A percentile compares a stretch with the other conserved stretches of the same genome.
phyloP scores from a whole-genome alignment of 2,888 invertebrate genomes.

The Erebia palarica region DNA sequence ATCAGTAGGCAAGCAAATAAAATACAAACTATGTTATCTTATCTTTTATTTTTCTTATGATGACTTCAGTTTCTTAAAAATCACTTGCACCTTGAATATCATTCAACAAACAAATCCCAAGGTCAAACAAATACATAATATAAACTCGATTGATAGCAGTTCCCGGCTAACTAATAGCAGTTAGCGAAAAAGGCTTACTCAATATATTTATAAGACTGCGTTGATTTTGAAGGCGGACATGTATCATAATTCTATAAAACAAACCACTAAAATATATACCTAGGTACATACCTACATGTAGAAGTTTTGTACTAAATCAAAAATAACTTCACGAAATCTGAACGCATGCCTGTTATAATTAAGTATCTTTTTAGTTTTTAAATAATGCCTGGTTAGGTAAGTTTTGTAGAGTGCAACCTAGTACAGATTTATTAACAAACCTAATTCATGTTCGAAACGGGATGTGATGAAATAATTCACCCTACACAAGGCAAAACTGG shows the following conservation, averaged over 20 bases:
- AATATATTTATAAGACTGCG: not conserved
- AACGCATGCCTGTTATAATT: not conserved
- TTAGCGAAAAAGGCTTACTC: not conserved
- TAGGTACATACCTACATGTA: too few relatives aligned
- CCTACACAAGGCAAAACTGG: slow-evolving; percentile 12
- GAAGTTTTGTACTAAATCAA: not conserved
- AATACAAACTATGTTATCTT: too few relatives aligned
- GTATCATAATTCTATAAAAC: too few relatives aligned
- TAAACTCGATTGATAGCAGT: not conserved
- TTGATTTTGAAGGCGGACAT: not conserved
- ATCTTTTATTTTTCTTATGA: not conserved
- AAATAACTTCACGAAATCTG: not conserved
- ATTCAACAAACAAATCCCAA: slow-evolving; percentile 1
- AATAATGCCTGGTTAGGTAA: too few relatives aligned
- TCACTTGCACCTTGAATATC: slow-evolving; percentile 1
- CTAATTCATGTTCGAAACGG: slow-evolving; percentile 13
- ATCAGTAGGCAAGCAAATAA: too few relatives aligned
- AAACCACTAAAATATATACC: too few relatives aligned
- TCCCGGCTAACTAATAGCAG: too few relatives aligned
- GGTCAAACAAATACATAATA: not conserved
- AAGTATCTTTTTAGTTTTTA: not conserved
- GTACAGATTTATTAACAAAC: not conserved
- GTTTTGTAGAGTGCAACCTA: not conserved
- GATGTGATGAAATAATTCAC: slow-evolving; percentile 18
- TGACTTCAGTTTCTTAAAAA: slow-evolving; percentile 1